Evolutionary conservation across 2,888 invertebrate species (phyloP).

Genomic region (Chirona hameri): DNA sequence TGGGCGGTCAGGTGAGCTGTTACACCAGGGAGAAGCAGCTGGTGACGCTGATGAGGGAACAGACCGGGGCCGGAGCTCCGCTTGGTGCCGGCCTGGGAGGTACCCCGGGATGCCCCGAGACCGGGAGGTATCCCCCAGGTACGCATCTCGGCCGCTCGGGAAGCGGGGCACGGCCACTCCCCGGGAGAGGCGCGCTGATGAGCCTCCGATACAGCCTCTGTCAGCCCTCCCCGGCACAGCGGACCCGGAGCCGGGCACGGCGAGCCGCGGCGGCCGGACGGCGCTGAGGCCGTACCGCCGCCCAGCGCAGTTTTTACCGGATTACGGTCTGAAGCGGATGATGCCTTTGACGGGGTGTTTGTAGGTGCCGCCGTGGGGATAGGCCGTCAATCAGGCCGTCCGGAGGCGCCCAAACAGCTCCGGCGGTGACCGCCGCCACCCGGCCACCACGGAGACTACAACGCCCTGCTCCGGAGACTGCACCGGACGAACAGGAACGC

Average conservation of each 20-base stretch:
- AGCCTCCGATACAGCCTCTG: neutral
- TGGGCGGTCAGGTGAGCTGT: too few species aligned
- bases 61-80: too few species aligned
- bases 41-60: too few species aligned
- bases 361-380: neutral
- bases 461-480: neutral
- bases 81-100: too few species aligned
- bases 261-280: neutral
- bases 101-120: too few species aligned
- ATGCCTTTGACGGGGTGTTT: neutral
- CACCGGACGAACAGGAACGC: neutral
- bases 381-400: neutral
- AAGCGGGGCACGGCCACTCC: neutral
- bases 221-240: neutral
- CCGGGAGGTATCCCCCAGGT: neutral
- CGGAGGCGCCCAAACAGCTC: too few species aligned
- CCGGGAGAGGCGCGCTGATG: neutral
- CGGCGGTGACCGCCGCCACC: neutral
- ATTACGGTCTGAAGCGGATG: neutral
- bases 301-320: neutral
- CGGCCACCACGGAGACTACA: neutral
- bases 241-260: neutral
- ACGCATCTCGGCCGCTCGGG: neutral
- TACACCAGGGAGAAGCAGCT: too few species aligned
- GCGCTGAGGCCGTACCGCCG: neutral